Evolutionary conservation across 2,113 vertebrate species (phyloP), one percentile per base, ranked within the genome.

Genomic region (Macrotis lagotis): DNA sequence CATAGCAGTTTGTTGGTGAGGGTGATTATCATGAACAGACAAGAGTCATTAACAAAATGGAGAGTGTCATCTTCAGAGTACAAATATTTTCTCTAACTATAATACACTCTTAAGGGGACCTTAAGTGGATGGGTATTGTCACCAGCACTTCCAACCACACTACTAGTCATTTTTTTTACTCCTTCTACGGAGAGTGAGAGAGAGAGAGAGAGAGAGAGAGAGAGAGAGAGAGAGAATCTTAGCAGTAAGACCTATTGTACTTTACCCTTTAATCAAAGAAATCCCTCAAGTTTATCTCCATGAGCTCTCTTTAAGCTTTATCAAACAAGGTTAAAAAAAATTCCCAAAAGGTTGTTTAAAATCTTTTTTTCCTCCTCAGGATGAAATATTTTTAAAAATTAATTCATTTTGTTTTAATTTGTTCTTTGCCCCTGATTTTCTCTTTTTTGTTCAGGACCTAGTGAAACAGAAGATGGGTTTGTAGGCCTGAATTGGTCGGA

Each of bases 401-500:
- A 90, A 92, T 95, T 92, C 92, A 52, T 98, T 98, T 92, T 97
- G 96, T 97, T 97, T 96, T 94, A 93, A 94, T 97, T 96, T 96
- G 96, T 94, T 93, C 96, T 93, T 59, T 53, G 91, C 22, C n/a
- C 6, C 59, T 50, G 53, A 93, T 95, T 92, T 83, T 91, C 44
- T 96, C 95, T 95, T 96, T 97, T 98, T 98, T 98, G 98, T 97
- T 97, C 94, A n/a, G 92, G 96, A 97, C 96, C 94, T 24, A 48
- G 98, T n/a, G 96, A 98, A 97, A 98, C 98, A 99, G 98, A 99
- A 98, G 99, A 98, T 98, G 99, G 98, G 98, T 99, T 99, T 99
- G 99, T 99, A 98, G 98, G 98, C 96, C 98, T 99, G 99, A 99
- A 99, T 99, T 97, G 91, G 98, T 98, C 98, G 98, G 99, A 99